Percentiles rank a stretch among this genome's conserved stretches.
phyloP scores from a whole-genome alignment of 2,797 vertebrate genomes.

The Chelidonichthys spinosus region DNA sequence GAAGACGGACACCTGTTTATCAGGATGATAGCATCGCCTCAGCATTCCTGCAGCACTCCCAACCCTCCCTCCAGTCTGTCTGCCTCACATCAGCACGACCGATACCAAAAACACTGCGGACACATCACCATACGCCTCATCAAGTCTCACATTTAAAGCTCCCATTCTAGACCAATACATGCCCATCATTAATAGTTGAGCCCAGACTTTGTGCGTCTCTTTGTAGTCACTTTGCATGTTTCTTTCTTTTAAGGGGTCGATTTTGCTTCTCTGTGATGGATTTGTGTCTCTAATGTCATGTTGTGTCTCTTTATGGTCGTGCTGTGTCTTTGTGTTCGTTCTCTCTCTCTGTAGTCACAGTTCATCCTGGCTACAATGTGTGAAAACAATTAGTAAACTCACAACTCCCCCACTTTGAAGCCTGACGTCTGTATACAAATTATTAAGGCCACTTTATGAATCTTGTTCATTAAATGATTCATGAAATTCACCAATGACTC shows the following conservation, averaged over 20 bases:
- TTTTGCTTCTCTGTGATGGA: not conserved
- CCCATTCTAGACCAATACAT: not conserved
- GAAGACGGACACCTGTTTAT: slow-evolving; percentile 50
- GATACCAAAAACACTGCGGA: slow-evolving; percentile 5
- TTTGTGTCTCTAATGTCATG: not conserved
- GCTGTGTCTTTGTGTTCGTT: not conserved
- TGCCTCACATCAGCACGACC: slow-evolving; percentile 6
- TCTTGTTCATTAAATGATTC: not conserved
- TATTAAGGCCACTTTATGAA: too few relatives aligned
- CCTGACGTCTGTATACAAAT: too few relatives aligned
- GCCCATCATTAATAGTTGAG: not conserved
- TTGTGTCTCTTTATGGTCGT: not conserved
- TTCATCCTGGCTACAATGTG: not conserved
- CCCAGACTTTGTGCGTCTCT: not conserved
- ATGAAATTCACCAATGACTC: not conserved
- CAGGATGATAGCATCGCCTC: slow-evolving; percentile 29
- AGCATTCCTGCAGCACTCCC: slow-evolving; percentile 33
- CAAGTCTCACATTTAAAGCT: not conserved
- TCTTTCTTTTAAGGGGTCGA: too few relatives aligned
- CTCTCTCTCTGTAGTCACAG: not conserved
- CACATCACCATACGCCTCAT: not conserved
- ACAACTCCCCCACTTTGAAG: too few relatives aligned
- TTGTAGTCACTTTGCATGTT: not conserved
- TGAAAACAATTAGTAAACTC: too few relatives aligned
- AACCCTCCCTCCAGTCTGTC: not conserved